phyloP scores from a whole-genome alignment of 2,113 vertebrate species.

The Vombatus ursinus region DNA sequence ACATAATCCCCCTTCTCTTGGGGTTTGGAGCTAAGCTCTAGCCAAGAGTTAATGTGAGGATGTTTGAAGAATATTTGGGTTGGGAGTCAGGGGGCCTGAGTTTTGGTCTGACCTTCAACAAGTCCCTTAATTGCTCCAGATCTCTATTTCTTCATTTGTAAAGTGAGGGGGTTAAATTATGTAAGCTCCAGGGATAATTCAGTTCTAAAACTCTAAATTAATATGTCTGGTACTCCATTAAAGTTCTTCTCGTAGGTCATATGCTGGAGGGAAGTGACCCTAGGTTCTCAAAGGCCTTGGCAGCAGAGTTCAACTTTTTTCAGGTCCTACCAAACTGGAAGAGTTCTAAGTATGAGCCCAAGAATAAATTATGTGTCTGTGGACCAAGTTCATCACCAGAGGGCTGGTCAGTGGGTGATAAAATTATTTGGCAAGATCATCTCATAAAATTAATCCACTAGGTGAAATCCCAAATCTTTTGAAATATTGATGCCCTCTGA shows the following conservation, averaged over 20 bases:
- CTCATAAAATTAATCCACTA: background rate
- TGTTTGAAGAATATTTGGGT: background rate
- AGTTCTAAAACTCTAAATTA: background rate
- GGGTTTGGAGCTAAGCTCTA: background rate
- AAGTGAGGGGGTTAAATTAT: conserved; percentile 25
- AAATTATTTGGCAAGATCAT: background rate
- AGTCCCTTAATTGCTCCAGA: background rate
- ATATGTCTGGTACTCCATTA: background rate
- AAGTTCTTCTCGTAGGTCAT: background rate
- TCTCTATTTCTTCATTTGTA: background rate
- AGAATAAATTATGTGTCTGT: background rate
- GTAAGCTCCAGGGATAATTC: background rate
- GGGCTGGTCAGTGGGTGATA: background rate
- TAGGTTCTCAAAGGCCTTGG: background rate
- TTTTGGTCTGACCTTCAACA: background rate
- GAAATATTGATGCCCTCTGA: background rate
- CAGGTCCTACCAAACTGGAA: background rate
- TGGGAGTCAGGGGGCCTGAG: background rate
- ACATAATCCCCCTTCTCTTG: background rate
- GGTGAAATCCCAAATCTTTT: background rate
- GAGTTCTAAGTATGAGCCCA: background rate
- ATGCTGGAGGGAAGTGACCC: background rate
- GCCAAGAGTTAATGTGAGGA: background rate
- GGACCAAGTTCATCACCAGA: background rate
- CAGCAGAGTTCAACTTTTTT: background rate